phyloP scores from a whole-genome alignment of 2,888 invertebrate species.

The Zygaena filipendulae region DNA sequence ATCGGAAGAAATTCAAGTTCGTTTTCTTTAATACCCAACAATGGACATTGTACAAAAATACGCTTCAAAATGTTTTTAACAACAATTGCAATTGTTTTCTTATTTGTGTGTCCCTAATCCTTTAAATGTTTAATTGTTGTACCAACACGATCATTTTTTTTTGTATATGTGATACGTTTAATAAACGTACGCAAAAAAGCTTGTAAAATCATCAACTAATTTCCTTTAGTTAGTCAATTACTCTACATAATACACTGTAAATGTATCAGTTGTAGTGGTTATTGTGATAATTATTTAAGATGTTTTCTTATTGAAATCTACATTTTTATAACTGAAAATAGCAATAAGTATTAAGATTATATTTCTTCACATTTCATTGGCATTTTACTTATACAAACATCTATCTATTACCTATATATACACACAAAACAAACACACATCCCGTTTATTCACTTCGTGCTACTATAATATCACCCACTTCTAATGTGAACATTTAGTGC shows the following conservation, averaged over 20 bases:
- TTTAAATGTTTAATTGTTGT: constrained; percentile 29
- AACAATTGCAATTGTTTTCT: constrained; percentile 13
- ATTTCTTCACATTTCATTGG: constrained; percentile 13
- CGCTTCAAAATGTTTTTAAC: constrained; percentile 23
- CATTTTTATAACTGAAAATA: no score
- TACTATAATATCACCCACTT: no score
- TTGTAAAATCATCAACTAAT: constrained; percentile 59
- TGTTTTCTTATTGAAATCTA: constrained; percentile 64
- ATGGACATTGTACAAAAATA: no score
- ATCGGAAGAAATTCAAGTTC: no score
- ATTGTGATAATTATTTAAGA: constrained; percentile 40
- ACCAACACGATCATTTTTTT: constrained; percentile 27
- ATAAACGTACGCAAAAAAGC: constrained; percentile 59
- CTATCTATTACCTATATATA: constrained; percentile 9
- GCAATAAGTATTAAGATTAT: constrained; percentile 11
- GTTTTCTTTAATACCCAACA: no score
- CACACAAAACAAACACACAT: constrained; percentile 6
- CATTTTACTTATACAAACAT: constrained; percentile 1
- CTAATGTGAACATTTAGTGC: no score
- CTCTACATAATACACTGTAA: constrained; percentile 49
- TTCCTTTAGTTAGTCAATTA: constrained; percentile 36
- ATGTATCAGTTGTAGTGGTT: constrained; percentile 22
- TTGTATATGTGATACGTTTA: constrained; percentile 49
- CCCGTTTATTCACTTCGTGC: no score
- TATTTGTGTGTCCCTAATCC: constrained; percentile 49